Evolutionary conservation across 2,797 vertebrate species (phyloP).

Genomic region (Pteropus rufus): DNA sequence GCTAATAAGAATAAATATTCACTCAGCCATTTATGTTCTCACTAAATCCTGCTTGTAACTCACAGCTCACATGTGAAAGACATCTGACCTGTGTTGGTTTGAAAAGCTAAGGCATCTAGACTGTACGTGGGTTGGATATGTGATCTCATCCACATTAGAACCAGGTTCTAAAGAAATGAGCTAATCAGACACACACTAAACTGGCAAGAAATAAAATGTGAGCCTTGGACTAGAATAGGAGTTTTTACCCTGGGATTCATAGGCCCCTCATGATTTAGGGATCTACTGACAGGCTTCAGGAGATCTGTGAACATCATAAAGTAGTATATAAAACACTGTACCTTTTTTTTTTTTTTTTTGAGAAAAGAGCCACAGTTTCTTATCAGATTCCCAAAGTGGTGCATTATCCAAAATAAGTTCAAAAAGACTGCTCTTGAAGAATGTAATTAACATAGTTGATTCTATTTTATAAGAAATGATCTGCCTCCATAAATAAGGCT

Average conservation of each 20-base stretch:
- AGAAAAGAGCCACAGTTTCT: background rate
- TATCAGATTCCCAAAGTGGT: background rate
- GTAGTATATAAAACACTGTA: background rate
- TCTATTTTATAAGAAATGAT: background rate
- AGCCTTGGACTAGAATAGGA: background rate
- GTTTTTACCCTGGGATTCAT: background rate
- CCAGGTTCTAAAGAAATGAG: background rate
- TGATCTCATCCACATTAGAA: constrained; percentile 3
- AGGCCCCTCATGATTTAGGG: background rate
- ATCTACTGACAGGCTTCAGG: background rate
- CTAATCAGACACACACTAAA: background rate
- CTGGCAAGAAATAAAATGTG: background rate
- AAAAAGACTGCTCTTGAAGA: background rate
- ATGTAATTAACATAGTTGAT: background rate
- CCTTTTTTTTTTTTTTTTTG: background rate
- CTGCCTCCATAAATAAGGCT: background rate
- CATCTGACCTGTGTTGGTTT: background rate
- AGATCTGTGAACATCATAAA: background rate
- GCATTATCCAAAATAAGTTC: background rate
- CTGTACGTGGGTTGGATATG: background rate
- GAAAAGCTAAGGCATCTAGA: background rate
- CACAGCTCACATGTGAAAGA: background rate
- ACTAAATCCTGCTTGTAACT: background rate
- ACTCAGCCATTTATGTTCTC: background rate
- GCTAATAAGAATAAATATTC: background rate